Percentiles rank a stretch among this genome's conserved stretches.
These are phyloP conservation scores for Anomalospiza imberbis DNA, from an alignment of 2,797 vertebrate species.

Conservation along the genomic window DNA sequence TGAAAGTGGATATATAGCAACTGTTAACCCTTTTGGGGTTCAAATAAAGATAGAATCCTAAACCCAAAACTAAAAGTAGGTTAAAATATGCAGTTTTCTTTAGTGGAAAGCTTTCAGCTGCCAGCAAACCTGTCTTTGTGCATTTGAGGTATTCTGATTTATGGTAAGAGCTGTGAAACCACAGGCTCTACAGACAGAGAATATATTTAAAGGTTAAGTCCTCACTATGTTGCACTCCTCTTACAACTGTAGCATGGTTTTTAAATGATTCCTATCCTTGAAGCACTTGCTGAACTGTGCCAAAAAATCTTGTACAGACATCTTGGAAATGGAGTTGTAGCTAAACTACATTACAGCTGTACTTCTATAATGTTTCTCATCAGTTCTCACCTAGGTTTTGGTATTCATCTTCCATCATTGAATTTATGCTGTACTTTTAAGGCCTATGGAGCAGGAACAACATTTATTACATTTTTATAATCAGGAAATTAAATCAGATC, in stretches of 20 bases:
- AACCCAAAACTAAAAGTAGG: background rate
- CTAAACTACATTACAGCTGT: background rate
- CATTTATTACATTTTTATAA: background rate
- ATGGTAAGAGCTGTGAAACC: background rate
- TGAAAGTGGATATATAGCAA: background rate
- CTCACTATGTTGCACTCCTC: background rate
- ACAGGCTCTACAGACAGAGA: background rate
- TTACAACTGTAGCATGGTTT: background rate
- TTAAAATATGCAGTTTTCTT: background rate
- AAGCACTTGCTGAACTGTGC: background rate
- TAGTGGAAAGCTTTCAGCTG: background rate
- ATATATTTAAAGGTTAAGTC: background rate
- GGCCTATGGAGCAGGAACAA: background rate
- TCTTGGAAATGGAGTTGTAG: background rate
- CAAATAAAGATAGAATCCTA: background rate
- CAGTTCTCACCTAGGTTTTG: background rate
- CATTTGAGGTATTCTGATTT: background rate
- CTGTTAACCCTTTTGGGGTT: background rate
- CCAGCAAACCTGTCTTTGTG: background rate
- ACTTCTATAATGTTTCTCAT: background rate
- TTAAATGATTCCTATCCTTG: background rate
- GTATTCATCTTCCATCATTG: background rate
- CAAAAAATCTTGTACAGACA: background rate
- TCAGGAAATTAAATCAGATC: background rate
- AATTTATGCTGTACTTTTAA: background rate